Base-by-base conservation (phyloP, 1,140 invertebrate genomes). In the Drosophila azteca region DNA sequence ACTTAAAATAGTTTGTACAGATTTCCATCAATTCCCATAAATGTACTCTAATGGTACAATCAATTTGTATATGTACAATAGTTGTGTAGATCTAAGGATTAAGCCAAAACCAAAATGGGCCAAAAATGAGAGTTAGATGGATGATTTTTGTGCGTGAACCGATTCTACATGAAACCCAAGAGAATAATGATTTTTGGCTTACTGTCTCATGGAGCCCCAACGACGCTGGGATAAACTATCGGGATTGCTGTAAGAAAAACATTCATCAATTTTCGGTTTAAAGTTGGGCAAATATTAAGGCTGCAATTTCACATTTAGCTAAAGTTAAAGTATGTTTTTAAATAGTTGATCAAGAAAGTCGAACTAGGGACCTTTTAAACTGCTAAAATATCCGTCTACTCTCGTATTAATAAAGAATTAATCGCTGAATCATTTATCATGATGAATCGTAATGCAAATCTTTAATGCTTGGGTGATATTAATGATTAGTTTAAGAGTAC, bases 191-290 rank as follows among this genome's bases (percentile, higher is more conserved):
- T 43, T 48, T 46, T 63, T 77, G 77, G 92, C 95, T 95, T 94
- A 96, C 95, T 95, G 94, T 94, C 95, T 93, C 93, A 96, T 95
- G 57, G 95, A 96, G 70, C 95, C 95, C 95, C 95, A 96, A 92
- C 95, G 93, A 74, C 95, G 93, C 90, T 95, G 94, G 71, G 95
- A 93, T 72, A 95, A 92, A 74, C 94, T 94, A 85, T 95, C 95
- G 82, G 94, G 94, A 90, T 95, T 93, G 92, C 94, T 95, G 87
- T n/a, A 82, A 90, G 70, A 54, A 65, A 85, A 75, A 65, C 49
- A 43, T 82, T 41, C 29, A 77, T 61, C 54, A 78, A 50, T 49
- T 46, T 22, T 15, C 13, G 8, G 15, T 35, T 11, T 1, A 55
- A 17, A 31, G 31, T 43, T 11, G 35, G 29, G 49, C n/a, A 3